Conservation (phyloP, 2,113 vertebrate genomes). For the Myrmophylax atrothorax region DNA sequence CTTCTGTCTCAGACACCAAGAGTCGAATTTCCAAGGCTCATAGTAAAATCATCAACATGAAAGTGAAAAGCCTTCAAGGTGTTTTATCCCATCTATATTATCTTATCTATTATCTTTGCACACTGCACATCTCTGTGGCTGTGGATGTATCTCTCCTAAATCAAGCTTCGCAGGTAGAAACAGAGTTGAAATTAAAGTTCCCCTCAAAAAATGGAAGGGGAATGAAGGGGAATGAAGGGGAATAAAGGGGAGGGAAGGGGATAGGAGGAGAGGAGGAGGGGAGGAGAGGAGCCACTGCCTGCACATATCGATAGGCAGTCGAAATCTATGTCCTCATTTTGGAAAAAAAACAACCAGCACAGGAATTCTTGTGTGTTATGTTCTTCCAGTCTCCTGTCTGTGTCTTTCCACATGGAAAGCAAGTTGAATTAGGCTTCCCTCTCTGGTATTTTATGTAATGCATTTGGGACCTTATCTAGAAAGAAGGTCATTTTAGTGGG, state of each 20-base stretch:
- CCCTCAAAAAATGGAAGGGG: neutral
- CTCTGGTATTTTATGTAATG: neutral
- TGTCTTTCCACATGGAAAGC: neutral
- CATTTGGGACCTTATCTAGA: neutral
- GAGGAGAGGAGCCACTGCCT: neutral
- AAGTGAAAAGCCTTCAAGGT: conserved; percentile 26
- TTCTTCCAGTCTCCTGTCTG: neutral
- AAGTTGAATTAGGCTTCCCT: neutral
- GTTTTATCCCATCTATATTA: neutral
- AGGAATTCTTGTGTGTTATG: neutral
- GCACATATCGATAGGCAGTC: neutral
- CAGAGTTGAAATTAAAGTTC: neutral
- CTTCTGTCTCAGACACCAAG: neutral
- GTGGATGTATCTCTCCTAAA: neutral
- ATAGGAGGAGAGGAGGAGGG: too few relatives aligned
- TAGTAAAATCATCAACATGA: neutral
- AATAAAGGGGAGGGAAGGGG: too few relatives aligned
- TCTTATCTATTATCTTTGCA: neutral
- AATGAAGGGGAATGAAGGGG: too few relatives aligned
- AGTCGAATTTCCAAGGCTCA: conserved; percentile 23
- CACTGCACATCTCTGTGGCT: neutral
- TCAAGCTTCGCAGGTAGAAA: neutral
- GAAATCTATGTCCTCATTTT: neutral
- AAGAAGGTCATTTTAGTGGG: neutral
- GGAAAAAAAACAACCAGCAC: neutral